Percentiles rank a stretch among this genome's conserved stretches.
Conservation (phyloP, 1,140 invertebrate species). For the Doryteuthis pealeii region DNA sequence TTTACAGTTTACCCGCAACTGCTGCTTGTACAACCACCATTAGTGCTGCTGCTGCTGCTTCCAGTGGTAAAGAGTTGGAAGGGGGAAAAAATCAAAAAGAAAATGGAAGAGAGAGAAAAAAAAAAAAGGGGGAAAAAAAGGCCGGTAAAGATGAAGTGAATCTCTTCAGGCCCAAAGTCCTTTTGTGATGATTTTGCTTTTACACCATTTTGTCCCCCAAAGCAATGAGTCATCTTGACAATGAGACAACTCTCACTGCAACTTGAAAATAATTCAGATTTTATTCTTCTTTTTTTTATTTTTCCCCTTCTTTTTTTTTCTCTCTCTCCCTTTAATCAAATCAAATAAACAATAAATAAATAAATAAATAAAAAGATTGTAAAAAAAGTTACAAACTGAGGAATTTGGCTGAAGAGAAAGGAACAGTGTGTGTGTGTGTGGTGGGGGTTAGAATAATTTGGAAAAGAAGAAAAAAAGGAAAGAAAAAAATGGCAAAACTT, state of each 20-base stretch:
- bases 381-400: too few relatives aligned
- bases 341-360: too few relatives aligned
- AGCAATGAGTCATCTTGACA: not conserved
- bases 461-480: too few relatives aligned
- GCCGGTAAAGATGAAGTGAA: not conserved
- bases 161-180: not conserved
- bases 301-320: slow-evolving; percentile 7
- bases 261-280: too few relatives aligned
- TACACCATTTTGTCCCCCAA: not conserved
- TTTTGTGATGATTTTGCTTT: not conserved
- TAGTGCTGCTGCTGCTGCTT: not conserved
- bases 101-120: not conserved
- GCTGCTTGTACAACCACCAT: not conserved
- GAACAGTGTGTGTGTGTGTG: too few relatives aligned
- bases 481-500: too few relatives aligned
- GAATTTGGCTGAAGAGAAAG: too few relatives aligned
- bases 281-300: too few relatives aligned
- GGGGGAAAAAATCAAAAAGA: not conserved
- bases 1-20: not conserved
- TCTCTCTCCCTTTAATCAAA: too few relatives aligned
- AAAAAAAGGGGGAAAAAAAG: not conserved
- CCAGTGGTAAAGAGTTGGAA: not conserved
- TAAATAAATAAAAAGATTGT: too few relatives aligned
- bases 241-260: too few relatives aligned
- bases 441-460: too few relatives aligned